Percentiles rank a stretch among this genome's conserved stretches.
Evolutionary conservation across 2,888 invertebrate genomes (phyloP).

Genomic region (Pristionchus maxplancki): DNA sequence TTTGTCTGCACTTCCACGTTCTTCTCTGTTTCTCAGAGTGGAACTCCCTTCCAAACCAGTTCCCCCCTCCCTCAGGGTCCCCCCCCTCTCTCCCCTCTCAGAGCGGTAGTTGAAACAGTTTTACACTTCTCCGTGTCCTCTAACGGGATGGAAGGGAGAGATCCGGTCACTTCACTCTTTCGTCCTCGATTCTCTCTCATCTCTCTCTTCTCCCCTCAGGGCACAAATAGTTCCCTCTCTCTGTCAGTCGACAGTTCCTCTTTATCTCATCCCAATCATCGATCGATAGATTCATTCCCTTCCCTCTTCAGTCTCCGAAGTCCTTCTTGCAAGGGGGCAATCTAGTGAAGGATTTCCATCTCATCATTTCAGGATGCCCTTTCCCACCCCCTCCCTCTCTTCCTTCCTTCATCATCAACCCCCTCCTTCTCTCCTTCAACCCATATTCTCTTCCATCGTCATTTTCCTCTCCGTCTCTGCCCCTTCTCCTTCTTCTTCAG

Average conservation of each 20-base stretch:
- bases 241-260: background rate
- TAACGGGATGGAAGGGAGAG: background rate
- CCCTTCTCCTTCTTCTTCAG: constrained; percentile 24
- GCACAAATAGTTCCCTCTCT: constrained; percentile 1
- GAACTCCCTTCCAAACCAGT: background rate
- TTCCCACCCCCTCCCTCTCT: background rate
- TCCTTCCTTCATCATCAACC: background rate
- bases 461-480: background rate
- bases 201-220: constrained; percentile 9
- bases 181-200: background rate
- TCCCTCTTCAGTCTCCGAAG: background rate
- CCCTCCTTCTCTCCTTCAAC: background rate
- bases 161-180: constrained; percentile 37
- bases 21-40: background rate
- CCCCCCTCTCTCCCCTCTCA: background rate
- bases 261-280: background rate
- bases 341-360: background rate
- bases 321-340: background rate
- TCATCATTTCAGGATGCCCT: background rate
- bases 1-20: background rate
- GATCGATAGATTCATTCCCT: background rate
- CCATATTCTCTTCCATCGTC: background rate
- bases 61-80: constrained; percentile 3
- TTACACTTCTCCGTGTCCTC: background rate
- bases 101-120: constrained; percentile 29